phyloP scores from a whole-genome alignment of 1,140 invertebrate species.

The Polypedilum vanderplanki region DNA sequence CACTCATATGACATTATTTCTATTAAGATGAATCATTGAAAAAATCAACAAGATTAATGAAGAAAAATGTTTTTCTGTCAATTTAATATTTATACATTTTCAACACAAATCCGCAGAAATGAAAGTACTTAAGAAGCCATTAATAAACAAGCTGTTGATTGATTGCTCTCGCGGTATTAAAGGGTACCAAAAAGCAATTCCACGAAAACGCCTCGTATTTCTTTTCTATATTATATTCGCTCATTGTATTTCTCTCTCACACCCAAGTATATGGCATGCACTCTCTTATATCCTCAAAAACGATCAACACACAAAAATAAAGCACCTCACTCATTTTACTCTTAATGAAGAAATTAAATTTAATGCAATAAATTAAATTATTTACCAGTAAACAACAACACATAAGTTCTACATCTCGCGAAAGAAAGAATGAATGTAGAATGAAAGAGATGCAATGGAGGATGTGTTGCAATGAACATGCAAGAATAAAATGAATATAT shows the following conservation, averaged over 20 bases:
- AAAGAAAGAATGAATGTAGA: background rate
- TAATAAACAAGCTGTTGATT: slow-evolving; percentile 14
- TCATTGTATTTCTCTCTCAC: background rate
- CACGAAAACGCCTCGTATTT: background rate
- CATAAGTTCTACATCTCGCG: background rate
- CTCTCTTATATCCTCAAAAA: background rate
- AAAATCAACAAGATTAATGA: background rate
- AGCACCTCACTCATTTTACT: background rate
- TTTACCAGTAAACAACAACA: background rate
- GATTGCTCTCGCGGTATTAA: slow-evolving; percentile 17
- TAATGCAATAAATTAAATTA: slow-evolving; percentile 29
- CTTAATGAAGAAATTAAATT: slow-evolving; percentile 29
- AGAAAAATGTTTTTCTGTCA: slow-evolving; percentile 5
- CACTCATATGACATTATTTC: too few relatives aligned
- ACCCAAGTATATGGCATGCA: background rate
- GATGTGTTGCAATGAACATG: slow-evolving; percentile 3
- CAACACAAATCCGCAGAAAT: background rate
- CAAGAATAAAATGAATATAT: background rate
- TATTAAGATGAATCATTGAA: too few relatives aligned
- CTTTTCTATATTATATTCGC: background rate
- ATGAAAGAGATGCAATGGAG: background rate
- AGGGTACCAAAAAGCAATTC: background rate
- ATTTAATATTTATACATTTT: background rate
- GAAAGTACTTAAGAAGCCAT: slow-evolving; percentile 18
- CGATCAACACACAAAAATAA: background rate